A percentile compares a stretch with the other conserved stretches of the same genome.
Conservation (phyloP, 2,888 invertebrate genomes). For the Troglohyphantes excavatus region DNA sequence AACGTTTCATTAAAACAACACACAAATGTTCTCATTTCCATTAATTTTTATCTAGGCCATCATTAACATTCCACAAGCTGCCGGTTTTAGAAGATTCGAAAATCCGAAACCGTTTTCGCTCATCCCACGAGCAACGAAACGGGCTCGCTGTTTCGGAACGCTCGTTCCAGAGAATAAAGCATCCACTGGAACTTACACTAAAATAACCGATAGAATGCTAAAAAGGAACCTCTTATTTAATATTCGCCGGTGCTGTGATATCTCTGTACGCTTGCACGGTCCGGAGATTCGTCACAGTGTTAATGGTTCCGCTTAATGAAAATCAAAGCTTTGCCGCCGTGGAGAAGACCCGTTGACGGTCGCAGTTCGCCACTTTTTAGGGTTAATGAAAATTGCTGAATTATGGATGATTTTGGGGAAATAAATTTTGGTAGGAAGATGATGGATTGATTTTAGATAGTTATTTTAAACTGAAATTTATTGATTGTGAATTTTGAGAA, state of each 20-base stretch:
- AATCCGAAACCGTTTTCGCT: neutral
- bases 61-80: slow-evolving; percentile 27
- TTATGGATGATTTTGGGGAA: neutral
- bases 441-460: too few relatives aligned
- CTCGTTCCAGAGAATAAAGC: slow-evolving; percentile 19
- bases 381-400: slow-evolving; percentile 53
- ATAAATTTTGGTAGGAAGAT: neutral
- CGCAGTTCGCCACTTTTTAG: slow-evolving; percentile 42
- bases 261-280: slow-evolving; percentile 18
- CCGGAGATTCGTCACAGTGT: slow-evolving; percentile 19
- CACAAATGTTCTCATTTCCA: neutral
- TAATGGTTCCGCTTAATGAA: slow-evolving; percentile 26
- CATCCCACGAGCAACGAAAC: neutral
- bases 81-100: slow-evolving; percentile 13
- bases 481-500: too few relatives aligned
- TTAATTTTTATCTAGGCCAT: slow-evolving; percentile 22
- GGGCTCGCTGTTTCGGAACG: slow-evolving; percentile 43
- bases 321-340: slow-evolving; percentile 19
- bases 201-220: slow-evolving; percentile 30
- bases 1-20: neutral
- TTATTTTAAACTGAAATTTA: too few relatives aligned
- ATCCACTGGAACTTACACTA: slow-evolving; percentile 5
- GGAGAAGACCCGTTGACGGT: slow-evolving; percentile 9
- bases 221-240: slow-evolving; percentile 41
- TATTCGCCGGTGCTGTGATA: slow-evolving; percentile 25